Percentiles rank a stretch among this genome's conserved stretches.
Evolutionary conservation across 1,140 invertebrate genomes (phyloP).

Genomic region (Atta texana): DNA sequence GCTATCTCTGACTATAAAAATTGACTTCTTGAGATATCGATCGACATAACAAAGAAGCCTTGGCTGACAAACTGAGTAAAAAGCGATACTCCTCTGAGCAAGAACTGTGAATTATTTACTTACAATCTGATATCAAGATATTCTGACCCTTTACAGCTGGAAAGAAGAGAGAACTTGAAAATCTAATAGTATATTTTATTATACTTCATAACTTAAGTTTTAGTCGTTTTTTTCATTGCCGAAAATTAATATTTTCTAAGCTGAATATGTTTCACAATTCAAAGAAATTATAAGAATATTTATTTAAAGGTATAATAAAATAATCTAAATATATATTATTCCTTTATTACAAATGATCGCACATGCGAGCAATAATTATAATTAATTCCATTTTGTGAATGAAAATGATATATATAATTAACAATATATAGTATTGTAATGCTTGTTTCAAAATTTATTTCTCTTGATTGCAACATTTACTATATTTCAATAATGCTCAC

Average conservation of each 20-base stretch:
- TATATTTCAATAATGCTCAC: not conserved
- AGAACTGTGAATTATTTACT: conserved; percentile 72
- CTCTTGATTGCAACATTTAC: not conserved
- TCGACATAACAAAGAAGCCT: conserved; percentile 47
- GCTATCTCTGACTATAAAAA: conserved; percentile 15
- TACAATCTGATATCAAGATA: not conserved
- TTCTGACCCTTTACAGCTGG: not conserved
- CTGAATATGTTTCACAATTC: not conserved
- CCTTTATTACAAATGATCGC: conserved; percentile 72
- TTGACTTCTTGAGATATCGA: conserved; percentile 50
- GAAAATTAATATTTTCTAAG: not conserved
- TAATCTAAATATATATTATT: conserved; percentile 29
- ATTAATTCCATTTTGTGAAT: conserved; percentile 68
- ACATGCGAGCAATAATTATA: conserved; percentile 62
- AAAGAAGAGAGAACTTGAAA: not conserved
- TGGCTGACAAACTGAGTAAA: conserved; percentile 28
- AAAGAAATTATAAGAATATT: not conserved
- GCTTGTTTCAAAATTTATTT: conserved; percentile 11
- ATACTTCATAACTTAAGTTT: not conserved
- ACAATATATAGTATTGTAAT: conserved; percentile 32
- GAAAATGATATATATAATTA: conserved; percentile 61
- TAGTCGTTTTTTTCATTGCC: not conserved
- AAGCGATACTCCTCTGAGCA: conserved; percentile 46
- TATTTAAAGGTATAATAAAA: conserved; percentile 9
- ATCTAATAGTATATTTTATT: not conserved